Base-by-base conservation (phyloP, 37 sponge, comb jelly and placozoan species). In the Halichondria panicea region DNA sequence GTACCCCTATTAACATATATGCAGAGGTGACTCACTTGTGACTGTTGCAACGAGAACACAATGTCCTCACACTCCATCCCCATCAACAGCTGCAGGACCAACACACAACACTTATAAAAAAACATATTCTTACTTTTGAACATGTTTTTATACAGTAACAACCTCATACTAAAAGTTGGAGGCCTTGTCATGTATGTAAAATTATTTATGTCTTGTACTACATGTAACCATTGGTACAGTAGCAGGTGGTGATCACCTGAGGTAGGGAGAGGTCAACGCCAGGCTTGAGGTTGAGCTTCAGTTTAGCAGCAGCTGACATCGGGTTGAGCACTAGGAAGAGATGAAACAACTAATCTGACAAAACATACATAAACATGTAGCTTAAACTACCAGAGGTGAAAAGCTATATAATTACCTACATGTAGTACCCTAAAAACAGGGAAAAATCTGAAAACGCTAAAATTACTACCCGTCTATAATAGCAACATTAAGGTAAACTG, bases 51-150 rank as follows among this genome's bases (percentile, higher is more conserved):
- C 24, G 67, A 31, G 28, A 89, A 32, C 15, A 68, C 50, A 31
- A 84, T 75, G 27, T 73, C 54, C 12, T 79, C 76, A 74, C 84
- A 84, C 21, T 89, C 75, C 57, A 89, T 68, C 40, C 74, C 75
- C 21, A 66, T 71, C 54, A 55, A 45, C 45, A 84, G 71, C 89
- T 88, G 44, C 46, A 65, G 41, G 31, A 24, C 12, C n/a, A 40
- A 6, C 19, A 2, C 19, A 19, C 62, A 60, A 70, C 27, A 24
- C 25, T 35, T 9, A 8, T 40, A n/a, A 75, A 9, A 27, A 75
- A 28, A 65, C 31, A n/a, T 11, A 61, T 63, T 70, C 45, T 70
- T 46, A 21, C 46, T 40, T 3, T 12, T 37, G 55, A 32, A 25
- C 27, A 55, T 34, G 63, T 41, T 25, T 62, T 22, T 12, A 41